Evolutionary conservation across 1,140 invertebrate species (phyloP).

Genomic region (Gryon sp.): DNA sequence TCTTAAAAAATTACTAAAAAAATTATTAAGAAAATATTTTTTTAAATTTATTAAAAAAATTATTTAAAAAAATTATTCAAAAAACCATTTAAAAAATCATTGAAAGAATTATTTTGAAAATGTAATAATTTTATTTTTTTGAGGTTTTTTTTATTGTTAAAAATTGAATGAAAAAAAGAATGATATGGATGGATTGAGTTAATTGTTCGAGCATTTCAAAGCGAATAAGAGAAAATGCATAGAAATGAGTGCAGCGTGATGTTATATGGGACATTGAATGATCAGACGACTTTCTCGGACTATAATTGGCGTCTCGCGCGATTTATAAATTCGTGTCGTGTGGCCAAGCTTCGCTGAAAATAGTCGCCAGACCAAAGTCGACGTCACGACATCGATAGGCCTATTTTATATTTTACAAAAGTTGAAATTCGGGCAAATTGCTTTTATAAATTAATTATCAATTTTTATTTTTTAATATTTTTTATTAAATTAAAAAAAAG

Average conservation of each 20-base stretch:
- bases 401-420: constrained; percentile 6
- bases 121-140: no score
- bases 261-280: constrained; percentile 29
- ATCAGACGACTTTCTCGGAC: constrained; percentile 44
- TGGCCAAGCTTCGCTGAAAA: constrained; percentile 45
- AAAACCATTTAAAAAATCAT: no score
- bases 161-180: no score
- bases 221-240: constrained; percentile 2
- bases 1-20: no score
- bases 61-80: no score
- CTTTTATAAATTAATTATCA: not conserved
- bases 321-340: constrained; percentile 44
- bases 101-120: no score
- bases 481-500: not conserved
- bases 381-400: constrained; percentile 26
- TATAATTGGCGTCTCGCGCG: constrained; percentile 55
- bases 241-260: not conserved
- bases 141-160: no score
- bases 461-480: not conserved
- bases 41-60: no score
- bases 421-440: constrained; percentile 5
- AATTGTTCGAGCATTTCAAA: no score
- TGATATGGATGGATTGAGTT: not conserved
- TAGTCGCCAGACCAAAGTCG: constrained; percentile 36
- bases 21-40: no score